A percentile compares a stretch with the other conserved stretches of the same genome.
phyloP scores from a whole-genome alignment of 2,888 invertebrate genomes.

The Gymnocheta viridis region DNA sequence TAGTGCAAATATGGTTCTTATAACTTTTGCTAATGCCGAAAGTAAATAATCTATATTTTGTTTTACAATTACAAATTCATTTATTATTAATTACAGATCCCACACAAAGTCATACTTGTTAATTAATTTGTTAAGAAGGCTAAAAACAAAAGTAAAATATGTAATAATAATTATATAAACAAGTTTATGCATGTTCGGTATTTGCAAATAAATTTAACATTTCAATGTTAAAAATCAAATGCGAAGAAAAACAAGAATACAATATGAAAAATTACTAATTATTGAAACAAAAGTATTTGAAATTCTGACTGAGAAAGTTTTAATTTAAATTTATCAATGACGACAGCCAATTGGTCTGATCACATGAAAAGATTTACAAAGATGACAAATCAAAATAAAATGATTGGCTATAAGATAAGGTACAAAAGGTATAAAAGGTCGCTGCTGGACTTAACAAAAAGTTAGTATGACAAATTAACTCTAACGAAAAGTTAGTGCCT shows the following conservation, averaged over 20 bases:
- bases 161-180: slow-evolving; percentile 21
- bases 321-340: slow-evolving; percentile 7
- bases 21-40: background rate
- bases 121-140: slow-evolving; percentile 46
- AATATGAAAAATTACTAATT: background rate
- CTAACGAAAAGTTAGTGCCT: background rate
- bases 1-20: background rate
- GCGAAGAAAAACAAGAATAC: background rate
- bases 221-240: slow-evolving; percentile 41
- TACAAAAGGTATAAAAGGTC: slow-evolving; percentile 38
- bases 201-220: slow-evolving; percentile 53
- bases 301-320: slow-evolving; percentile 6
- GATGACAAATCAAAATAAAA: slow-evolving; percentile 19
- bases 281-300: background rate
- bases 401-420: background rate
- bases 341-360: background rate
- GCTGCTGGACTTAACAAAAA: background rate
- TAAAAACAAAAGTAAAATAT: slow-evolving; percentile 2
- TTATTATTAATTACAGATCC: slow-evolving; percentile 9
- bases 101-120: slow-evolving; percentile 34
- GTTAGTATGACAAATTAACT: background rate
- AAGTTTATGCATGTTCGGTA: slow-evolving; percentile 30
- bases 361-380: slow-evolving; percentile 8
- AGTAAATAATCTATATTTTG: slow-evolving; percentile 13
- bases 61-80: slow-evolving; percentile 4